Evolutionary conservation across 2,113 vertebrate genomes (phyloP).

Genomic region (Guaruba guarouba): DNA sequence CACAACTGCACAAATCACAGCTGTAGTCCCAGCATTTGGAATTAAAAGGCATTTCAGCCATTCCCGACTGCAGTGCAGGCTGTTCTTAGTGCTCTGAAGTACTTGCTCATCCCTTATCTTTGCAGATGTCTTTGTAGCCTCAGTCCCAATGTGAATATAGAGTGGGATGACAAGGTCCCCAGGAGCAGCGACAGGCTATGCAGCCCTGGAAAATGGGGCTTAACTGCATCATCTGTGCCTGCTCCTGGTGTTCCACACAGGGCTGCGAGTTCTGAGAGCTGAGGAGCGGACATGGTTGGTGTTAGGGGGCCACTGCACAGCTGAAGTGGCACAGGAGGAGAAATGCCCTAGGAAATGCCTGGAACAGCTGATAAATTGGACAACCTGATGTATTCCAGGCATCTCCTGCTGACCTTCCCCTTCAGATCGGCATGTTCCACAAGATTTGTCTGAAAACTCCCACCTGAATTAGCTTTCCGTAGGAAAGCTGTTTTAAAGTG

Average conservation of each 20-base stretch:
- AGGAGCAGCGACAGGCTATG: background rate
- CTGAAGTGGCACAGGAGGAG: background rate
- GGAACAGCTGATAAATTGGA: background rate
- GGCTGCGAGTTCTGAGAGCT: background rate
- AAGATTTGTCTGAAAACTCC: background rate
- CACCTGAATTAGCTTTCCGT: background rate
- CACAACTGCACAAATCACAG: background rate
- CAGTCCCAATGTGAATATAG: background rate
- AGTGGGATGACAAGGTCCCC: background rate
- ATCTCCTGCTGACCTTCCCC: conserved; percentile 11
- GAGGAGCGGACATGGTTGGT: background rate
- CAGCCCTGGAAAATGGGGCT: background rate
- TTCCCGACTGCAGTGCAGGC: accelerated
- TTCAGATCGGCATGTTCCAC: background rate
- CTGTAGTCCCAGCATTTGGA: background rate
- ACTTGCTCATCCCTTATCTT: background rate
- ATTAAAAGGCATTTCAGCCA: background rate
- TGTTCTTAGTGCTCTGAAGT: background rate
- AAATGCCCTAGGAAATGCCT: background rate
- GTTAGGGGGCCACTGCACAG: background rate
- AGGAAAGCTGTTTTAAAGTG: background rate
- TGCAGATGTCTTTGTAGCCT: background rate
- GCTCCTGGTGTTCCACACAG: background rate
- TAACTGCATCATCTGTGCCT: background rate
- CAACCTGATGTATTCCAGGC: background rate